Percentiles rank a stretch among this genome's conserved stretches.
These are phyloP conservation scores for Montifringilla adamsi DNA, from an alignment of 2,113 vertebrate species.

Conservation along the genomic window DNA sequence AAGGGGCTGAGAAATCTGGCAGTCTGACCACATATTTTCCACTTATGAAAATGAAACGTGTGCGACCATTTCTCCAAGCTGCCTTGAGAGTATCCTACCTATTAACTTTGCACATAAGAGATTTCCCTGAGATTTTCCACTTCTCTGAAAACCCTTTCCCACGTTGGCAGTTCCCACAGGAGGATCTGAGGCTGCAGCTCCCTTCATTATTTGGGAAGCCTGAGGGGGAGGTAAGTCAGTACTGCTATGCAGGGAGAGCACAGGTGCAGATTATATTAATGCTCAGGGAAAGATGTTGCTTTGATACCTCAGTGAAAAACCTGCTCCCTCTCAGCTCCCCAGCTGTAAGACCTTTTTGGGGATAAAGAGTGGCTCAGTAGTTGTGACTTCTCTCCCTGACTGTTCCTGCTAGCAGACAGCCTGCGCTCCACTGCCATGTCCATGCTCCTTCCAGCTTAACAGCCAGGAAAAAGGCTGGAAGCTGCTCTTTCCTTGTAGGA, in stretches of 20 bases:
- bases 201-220: background rate
- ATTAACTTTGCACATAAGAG: background rate
- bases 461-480: background rate
- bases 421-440: background rate
- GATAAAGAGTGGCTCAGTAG: background rate
- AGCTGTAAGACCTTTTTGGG: background rate
- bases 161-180: background rate
- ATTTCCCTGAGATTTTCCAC: constrained; percentile 23
- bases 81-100: background rate
- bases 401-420: background rate
- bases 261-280: background rate
- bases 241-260: background rate
- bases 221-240: background rate
- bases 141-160: background rate
- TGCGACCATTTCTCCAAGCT: background rate
- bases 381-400: background rate
- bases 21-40: constrained; percentile 2
- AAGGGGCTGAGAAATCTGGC: background rate
- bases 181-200: background rate
- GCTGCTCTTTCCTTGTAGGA: background rate
- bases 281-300: background rate
- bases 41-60: background rate
- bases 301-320: background rate
- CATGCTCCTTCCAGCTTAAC: background rate
- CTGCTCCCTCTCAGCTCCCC: background rate